Evolutionary conservation across 1,140 invertebrate species (phyloP), one percentile per base, ranked within the genome.

Genomic region (Bombus breviceps): DNA sequence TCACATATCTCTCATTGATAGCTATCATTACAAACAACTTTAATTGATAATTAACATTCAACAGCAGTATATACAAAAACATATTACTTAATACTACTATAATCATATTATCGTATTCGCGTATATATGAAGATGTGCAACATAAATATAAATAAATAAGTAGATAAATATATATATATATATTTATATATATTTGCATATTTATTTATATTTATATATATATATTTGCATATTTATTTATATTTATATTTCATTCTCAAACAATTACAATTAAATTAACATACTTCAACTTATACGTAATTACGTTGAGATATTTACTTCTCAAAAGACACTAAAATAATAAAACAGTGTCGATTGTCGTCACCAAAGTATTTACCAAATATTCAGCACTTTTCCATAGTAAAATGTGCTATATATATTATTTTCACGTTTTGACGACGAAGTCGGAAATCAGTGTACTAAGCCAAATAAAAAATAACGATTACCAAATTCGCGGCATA

Each of bases 31-130:
- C 66, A 53, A 79, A 72, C 43, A 80, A 64, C 68, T 85, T 80
- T 72, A 85, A 85, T 47, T 39, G 77, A 25, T 80, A 72, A 69
- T 59, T 59, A 62, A 85, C 83, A 80, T 80, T 81, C 79, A 71
- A 84, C 68, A 62, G 69, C 69, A n/a, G 62, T 84, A 84, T 80
- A 72, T 84, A 62, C 76, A 79, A 83, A 82, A 78, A 69, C 39
- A 34, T 77, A 39, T 84, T 72, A 80, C 66, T 79, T 39, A 80
- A 59, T 72, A 43, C 34, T 69, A 84, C 59, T 78, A 13, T 53
- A 68, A 69, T 83, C 32, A 69, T 37, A 71, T 69, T 66, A 62
- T 69, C 68, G 34, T 37, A 72, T 18, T 62, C 34, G 77, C 68
- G 41, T 25, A 59, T 85, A 62, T 68, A 34, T 72, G 66, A 77